Evolutionary conservation across 2,797 vertebrate species (phyloP).

Genomic region (Tragelaphus eurycerus): DNA sequence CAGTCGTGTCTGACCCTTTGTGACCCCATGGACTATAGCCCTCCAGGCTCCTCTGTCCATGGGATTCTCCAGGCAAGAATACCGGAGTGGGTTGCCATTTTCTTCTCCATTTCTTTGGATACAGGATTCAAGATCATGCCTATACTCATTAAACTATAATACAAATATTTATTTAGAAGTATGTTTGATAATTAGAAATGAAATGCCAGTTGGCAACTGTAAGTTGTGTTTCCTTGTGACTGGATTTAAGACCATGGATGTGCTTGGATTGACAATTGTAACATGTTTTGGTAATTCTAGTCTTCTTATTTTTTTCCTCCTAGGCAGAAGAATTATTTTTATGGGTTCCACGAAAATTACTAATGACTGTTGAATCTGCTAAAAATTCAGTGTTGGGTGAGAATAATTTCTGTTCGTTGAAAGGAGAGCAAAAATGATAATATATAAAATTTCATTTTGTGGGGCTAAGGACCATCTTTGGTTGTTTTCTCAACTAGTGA

Average conservation of each 20-base stretch:
- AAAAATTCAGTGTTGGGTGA: constrained; percentile 96
- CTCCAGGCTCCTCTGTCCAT: background rate
- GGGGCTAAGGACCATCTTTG: background rate
- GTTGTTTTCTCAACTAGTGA: constrained; percentile 8
- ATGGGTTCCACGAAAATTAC: constrained; percentile 96
- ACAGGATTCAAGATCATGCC: background rate
- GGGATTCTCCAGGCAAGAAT: background rate
- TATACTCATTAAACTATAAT: background rate
- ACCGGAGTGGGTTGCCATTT: background rate
- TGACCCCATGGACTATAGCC: background rate
- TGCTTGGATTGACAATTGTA: background rate
- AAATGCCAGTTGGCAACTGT: background rate
- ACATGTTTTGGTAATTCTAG: constrained; percentile 1
- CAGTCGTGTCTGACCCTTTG: background rate
- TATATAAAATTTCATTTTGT: background rate
- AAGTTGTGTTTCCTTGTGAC: background rate
- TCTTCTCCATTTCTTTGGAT: background rate
- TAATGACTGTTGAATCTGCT: constrained; percentile 98
- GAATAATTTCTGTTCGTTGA: constrained; percentile 71
- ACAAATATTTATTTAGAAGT: background rate
- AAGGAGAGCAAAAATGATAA: constrained; percentile 22
- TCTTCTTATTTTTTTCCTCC: constrained; percentile 41
- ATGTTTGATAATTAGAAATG: background rate
- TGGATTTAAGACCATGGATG: background rate
- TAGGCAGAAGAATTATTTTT: constrained; percentile 98